Evolutionary conservation across 2,888 invertebrate genomes (phyloP).

Genomic region (Halictus quadricinctus): DNA sequence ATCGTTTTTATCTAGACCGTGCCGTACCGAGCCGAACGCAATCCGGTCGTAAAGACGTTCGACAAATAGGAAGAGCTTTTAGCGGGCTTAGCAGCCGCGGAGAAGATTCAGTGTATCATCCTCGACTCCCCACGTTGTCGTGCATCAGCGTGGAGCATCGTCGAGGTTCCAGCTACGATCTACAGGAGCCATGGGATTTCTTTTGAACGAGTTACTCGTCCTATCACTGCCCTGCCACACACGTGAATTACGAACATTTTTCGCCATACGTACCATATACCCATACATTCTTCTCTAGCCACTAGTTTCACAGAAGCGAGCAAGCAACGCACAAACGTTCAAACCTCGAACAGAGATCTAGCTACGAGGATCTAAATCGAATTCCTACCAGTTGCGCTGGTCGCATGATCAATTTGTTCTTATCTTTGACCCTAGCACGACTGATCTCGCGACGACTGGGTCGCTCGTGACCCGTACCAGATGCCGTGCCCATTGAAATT

Average conservation of each 20-base stretch:
- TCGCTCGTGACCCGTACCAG: background rate
- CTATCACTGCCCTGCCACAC: conserved; percentile 46
- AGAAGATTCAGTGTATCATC: background rate
- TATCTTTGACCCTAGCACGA: background rate
- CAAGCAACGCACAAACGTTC: conserved; percentile 17
- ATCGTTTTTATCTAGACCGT: background rate
- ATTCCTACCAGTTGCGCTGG: background rate
- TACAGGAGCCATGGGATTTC: background rate
- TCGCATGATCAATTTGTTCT: background rate
- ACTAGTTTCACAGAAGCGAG: conserved; percentile 4
- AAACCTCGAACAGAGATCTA: background rate
- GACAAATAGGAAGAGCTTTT: background rate
- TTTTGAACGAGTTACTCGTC: conserved; percentile 26
- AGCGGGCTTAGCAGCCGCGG: background rate
- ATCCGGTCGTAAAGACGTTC: background rate
- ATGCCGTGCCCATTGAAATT: background rate
- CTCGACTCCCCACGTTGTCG: conserved; percentile 1
- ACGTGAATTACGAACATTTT: conserved; percentile 24
- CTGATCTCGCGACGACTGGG: background rate
- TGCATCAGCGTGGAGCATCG: background rate
- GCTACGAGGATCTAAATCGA: background rate
- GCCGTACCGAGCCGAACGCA: background rate
- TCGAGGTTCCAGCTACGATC: background rate
- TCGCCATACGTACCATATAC: conserved; percentile 11
- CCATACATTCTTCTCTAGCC: conserved; percentile 11